Evolutionary conservation across 2,888 invertebrate species (phyloP), one percentile per base, ranked within the genome.

Genomic region (Mystacides longicornis): DNA sequence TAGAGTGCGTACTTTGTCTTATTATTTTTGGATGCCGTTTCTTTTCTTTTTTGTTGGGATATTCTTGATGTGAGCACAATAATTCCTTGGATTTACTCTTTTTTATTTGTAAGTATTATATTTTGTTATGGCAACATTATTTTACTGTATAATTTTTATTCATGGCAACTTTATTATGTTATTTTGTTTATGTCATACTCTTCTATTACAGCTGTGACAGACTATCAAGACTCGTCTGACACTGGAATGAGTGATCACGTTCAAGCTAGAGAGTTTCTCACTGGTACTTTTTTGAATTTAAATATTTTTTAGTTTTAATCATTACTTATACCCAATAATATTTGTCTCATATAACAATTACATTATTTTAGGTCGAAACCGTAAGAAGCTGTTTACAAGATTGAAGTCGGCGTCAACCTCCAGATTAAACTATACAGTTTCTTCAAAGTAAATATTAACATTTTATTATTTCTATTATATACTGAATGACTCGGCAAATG

Each of bases 351-450:
- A 42, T 22, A n/a, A 42, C n/a, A 49, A 20, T 16, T 16, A 21
- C 31, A 37, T 65, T 42, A 65, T 67, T 51, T 68, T 71, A 67
- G 82, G 82, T 14, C 75, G 80, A 55, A 81, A 81, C 23, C 74
- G 85, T 14, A 81, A 83, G 58, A 81, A 86, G 58, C 73, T 85
- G 60, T 86, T 86, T 65, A 84, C 86, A 0, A 79, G 86, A 63
- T 77, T 83, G 69, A 85, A 85, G 69, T 83, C 83, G 1, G 83
- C 83, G 1, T 83, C 86, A 0, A 83, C 85, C 0, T 83, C 84
- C 1, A 77, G 85, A n/a, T 74, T 84, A 4, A 83, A 84, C 63
- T 81, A 81, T 33, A 69, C 67, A 51, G 61, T 66, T 63, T 80
- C 80, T 58, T 74, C 77, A 1, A 78, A 77, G 73, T 79, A 71